Evolutionary conservation across 2,113 vertebrate genomes (phyloP), one percentile per base, ranked within the genome.

Genomic region (Phycodurus eques): DNA sequence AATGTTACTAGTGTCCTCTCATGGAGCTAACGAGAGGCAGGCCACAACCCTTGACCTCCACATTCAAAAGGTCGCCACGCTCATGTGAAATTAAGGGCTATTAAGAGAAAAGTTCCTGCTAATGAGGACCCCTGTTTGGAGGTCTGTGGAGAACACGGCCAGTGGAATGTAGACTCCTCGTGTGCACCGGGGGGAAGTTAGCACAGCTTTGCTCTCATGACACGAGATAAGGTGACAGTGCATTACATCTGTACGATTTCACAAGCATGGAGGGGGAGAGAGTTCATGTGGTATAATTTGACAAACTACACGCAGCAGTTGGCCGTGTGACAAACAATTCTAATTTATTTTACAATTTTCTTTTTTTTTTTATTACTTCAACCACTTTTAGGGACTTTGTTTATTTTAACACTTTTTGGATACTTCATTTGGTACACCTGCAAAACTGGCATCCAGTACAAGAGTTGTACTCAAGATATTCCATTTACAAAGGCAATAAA

Each of bases 1-100:
- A 86, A 83, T 67, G 78, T 71, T 77, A 77, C 81, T 75, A 67
- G 80, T 71, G 83, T 89, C 74, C 77, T 80, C 84, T 81, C 82
- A 85, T 77, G 71, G 81, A 85, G 87, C 87, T 92, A 83, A 91
- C 82, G 73, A 90, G 85, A 80, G 81, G 68, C 54, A n/a, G 80
- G 78, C 73, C 74, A 8, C 3, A 69, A 89, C 90, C 92, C 79
- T 43, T 87, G 84, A 87, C 75, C 88, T 59, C 49, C 17, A 2
- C 8, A 79, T 72, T 82, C 70, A 61, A 71, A 69, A 84, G 83
- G 86, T 87, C 81, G 35, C 77, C 65, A 60, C 56, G 68, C 86
- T 89, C 82, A 89, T 85, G 86, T 90, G 87, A 90, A 89, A 88
- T 90, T 85, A 89, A 87, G 83, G 80, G 78, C 85, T 77, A 87